Base-by-base conservation (phyloP, 2,797 vertebrate species). In the Helarctos malayanus region DNA sequence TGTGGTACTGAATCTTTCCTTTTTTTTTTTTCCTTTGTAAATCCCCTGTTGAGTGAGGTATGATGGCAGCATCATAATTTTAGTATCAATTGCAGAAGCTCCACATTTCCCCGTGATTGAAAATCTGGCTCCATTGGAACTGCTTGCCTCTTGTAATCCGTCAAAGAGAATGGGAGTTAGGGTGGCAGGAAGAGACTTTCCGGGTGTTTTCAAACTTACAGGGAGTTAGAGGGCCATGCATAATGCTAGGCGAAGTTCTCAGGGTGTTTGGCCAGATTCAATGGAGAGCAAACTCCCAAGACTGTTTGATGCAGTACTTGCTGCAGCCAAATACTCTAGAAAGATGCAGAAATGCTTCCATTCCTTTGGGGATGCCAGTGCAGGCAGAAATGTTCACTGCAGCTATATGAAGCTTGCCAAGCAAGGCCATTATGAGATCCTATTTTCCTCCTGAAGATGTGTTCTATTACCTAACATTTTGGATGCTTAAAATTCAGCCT, bases 31-130 rank as follows among this genome's bases (percentile, higher is more conserved):
- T 21, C 56, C 41, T 98, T 96, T 98, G 85, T 75, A 96, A 85
- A 89, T 98, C 92, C 85, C 97, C 87, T 89, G 79, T 87, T 90
- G 90, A 95, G 56, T 85, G 79, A 98, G 89, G 79, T 38, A 89
- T 0, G 73, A 96, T 57, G 93, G 87, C 93, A 96, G 4, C 92
- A 98, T 95, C 95, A 93, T 88, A 96, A 96, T 79, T 92, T 98
- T 95, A 94, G 95, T 96, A 97, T 95, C 97, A 92, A 61, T 91
- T 97, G 95, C 81, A 93, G 90, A 97, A 94, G 78, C 85, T 97
- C 86, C 96, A 91, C 96, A 96, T 97, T 96, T 96, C 92, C 32
- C 75, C 59, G 56, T 95, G 96, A 97, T 96, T 97, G 97, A 98
- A 98, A 97, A 86, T 76, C 73, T 80, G 18, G 86, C 96, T 97